Percentiles rank a stretch among this genome's conserved stretches.
These are phyloP conservation scores for Enhydra lutris DNA, from an alignment of 2,113 vertebrate species.

Conservation along the genomic window DNA sequence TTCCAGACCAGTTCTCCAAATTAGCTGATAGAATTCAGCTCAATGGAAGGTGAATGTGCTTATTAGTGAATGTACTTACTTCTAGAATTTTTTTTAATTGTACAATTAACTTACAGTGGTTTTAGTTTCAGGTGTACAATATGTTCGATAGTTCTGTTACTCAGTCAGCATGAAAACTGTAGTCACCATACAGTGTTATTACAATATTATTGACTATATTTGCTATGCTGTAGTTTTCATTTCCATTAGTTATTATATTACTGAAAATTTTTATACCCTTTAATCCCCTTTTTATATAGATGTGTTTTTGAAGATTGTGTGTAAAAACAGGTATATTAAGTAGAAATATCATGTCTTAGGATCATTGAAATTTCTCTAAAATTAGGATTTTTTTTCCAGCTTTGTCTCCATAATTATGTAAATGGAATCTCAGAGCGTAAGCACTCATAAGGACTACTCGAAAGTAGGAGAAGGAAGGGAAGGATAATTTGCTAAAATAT, in stretches of 20 bases:
- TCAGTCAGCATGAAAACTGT: not conserved
- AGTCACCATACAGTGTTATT: not conserved
- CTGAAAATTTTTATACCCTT: not conserved
- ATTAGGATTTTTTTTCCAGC: not conserved
- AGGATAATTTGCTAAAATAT: not conserved
- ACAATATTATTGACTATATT: not conserved
- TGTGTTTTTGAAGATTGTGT: not conserved
- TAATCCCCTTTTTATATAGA: not conserved
- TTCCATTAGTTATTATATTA: not conserved
- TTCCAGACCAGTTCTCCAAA: conserved; percentile 96
- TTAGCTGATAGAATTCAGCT: conserved; percentile 97
- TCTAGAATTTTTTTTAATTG: not conserved
- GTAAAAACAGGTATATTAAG: not conserved
- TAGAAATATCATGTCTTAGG: not conserved
- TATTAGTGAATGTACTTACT: not conserved
- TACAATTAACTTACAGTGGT: not conserved
- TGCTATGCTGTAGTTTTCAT: not conserved
- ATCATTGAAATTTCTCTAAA: not conserved
- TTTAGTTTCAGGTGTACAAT: not conserved
- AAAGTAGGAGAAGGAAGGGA: not conserved
- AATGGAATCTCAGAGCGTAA: not conserved
- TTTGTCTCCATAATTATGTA: not conserved
- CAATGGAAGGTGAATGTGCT: conserved; percentile 89
- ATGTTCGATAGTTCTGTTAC: not conserved
- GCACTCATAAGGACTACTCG: not conserved